phyloP scores from a whole-genome alignment of 2,113 vertebrate species.

The Pangasianodon gigas region DNA sequence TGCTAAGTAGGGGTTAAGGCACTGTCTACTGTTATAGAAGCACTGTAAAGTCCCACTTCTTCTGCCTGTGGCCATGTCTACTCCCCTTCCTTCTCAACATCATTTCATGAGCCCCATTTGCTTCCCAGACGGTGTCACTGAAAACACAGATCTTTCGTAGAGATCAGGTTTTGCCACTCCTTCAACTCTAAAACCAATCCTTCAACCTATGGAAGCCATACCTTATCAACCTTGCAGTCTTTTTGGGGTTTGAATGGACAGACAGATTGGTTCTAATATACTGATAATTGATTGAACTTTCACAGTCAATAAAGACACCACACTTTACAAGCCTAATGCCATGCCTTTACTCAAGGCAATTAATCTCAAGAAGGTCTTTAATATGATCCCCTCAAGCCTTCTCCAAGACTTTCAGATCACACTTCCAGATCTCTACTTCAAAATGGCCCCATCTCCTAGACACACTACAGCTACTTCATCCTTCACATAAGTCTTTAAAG shows the following conservation, averaged over 20 bases:
- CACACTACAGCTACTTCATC: background rate
- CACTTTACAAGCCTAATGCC: background rate
- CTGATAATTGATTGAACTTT: background rate
- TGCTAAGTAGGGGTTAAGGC: too few species aligned
- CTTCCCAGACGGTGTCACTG: background rate
- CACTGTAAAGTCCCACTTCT: background rate
- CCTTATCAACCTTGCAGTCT: background rate
- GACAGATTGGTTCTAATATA: background rate
- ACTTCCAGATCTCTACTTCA: background rate
- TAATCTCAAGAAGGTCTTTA: background rate
- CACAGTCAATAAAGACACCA: background rate
- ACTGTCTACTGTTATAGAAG: background rate
- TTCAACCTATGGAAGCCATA: background rate
- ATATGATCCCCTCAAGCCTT: background rate
- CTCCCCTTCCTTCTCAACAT: background rate
- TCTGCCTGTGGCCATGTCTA: background rate
- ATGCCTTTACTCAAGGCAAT: background rate
- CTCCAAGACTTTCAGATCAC: background rate
- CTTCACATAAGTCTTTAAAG: background rate
- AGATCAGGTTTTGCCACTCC: background rate
- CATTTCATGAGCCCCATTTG: background rate
- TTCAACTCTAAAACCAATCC: background rate
- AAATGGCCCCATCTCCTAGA: background rate
- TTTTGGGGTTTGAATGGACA: background rate
- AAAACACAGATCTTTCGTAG: background rate